phyloP scores from a whole-genome alignment of 2,113 vertebrate species.

The Mesitornis unicolor region DNA sequence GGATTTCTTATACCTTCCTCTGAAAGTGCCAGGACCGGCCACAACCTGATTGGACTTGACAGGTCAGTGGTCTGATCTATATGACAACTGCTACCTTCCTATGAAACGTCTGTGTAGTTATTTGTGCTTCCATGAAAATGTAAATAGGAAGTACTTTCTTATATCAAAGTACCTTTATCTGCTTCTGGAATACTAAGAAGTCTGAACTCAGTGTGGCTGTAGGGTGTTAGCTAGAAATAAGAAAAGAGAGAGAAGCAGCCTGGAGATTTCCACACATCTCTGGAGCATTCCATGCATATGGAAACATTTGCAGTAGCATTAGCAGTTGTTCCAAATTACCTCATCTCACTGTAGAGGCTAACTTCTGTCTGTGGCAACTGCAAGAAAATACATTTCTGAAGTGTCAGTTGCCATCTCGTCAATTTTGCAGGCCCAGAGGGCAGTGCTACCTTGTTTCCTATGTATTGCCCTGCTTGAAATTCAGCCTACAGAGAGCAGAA shows the following conservation, averaged over 20 bases:
- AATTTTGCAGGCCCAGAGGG: not conserved
- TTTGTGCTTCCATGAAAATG: not conserved
- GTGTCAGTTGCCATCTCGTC: not conserved
- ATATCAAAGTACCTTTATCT: not conserved
- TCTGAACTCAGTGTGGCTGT: not conserved
- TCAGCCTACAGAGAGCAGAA: not conserved
- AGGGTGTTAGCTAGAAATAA: not conserved
- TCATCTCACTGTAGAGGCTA: not conserved
- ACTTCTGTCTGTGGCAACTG: not conserved
- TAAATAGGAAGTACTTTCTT: not conserved
- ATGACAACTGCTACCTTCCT: not conserved
- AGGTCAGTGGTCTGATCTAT: not conserved
- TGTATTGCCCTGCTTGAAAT: not conserved
- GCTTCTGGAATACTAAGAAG: not conserved
- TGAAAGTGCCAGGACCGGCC: not conserved
- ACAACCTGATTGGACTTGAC: not conserved
- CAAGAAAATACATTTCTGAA: not conserved
- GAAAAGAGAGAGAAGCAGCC: not conserved
- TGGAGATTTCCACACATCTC: not conserved
- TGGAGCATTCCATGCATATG: not conserved
- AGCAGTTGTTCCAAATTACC: not conserved
- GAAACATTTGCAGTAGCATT: not conserved
- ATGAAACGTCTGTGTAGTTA: not conserved
- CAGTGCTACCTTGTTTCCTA: not conserved
- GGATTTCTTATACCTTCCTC: not conserved